Evolutionary conservation across 2,797 vertebrate genomes (phyloP).

Genomic region (Poecilia velifera): DNA sequence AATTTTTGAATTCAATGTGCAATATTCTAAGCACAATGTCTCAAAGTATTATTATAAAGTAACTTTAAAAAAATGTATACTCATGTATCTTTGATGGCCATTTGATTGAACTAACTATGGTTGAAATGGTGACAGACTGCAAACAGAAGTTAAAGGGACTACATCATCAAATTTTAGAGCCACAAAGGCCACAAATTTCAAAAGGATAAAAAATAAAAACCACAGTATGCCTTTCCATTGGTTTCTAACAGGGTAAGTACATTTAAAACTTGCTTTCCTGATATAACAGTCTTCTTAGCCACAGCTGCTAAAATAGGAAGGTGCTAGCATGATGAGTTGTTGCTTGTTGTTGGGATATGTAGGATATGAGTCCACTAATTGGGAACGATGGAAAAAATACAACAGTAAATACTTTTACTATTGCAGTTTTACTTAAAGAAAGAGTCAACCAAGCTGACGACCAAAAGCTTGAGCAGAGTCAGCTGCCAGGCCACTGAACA

Average conservation of each 20-base stretch:
- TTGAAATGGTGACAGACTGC: constrained; percentile 31
- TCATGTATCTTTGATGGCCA: neutral
- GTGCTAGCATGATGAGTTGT: neutral
- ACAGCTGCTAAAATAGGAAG: neutral
- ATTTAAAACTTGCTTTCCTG: neutral
- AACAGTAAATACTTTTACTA: neutral
- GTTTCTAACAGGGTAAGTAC: neutral
- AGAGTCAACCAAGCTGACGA: too few species aligned
- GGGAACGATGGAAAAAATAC: neutral
- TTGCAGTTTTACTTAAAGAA: too few species aligned
- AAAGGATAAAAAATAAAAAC: neutral
- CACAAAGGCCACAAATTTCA: neutral
- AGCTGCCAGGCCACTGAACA: too few species aligned
- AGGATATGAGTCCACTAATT: neutral
- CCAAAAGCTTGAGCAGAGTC: too few species aligned
- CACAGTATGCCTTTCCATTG: neutral
- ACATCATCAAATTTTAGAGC: neutral
- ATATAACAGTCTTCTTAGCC: neutral
- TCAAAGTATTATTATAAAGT: neutral
- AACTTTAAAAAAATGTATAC: neutral
- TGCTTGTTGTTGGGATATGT: neutral
- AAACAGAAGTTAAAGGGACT: constrained; percentile 18
- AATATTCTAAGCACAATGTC: neutral
- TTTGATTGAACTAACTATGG: constrained; percentile 17
- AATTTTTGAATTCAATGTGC: neutral